A percentile compares a stretch with the other conserved stretches of the same genome.
These are phyloP conservation scores for Drosophila aldrichi DNA, from an alignment of 2,888 invertebrate genomes.

Conservation along the genomic window DNA sequence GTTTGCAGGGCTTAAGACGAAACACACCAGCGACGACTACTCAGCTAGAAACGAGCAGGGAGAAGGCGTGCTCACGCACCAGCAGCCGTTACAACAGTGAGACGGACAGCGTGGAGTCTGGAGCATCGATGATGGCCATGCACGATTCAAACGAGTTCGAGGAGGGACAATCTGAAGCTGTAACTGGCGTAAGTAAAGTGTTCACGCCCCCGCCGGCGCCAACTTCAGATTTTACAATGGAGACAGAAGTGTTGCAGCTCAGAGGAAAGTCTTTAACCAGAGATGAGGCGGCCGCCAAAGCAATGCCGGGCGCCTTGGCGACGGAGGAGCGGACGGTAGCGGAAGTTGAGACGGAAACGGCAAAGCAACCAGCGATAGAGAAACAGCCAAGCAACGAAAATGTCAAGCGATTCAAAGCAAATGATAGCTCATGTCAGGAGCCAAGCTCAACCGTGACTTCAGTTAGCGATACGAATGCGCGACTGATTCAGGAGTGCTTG, in stretches of 20 bases:
- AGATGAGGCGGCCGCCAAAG: background rate
- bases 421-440: background rate
- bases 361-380: background rate
- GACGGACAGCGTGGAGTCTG: slow-evolving; percentile 59
- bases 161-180: slow-evolving; percentile 34
- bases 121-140: slow-evolving; percentile 62
- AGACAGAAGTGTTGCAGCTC: slow-evolving; percentile 53
- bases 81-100: slow-evolving; percentile 40
- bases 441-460: background rate
- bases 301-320: slow-evolving; percentile 1
- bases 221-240: slow-evolving; percentile 50
- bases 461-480: slow-evolving; percentile 3
- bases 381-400: background rate
- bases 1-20: slow-evolving; percentile 51
- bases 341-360: background rate
- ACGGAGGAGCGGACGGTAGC: slow-evolving; percentile 4
- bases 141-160: slow-evolving; percentile 51
- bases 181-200: slow-evolving; percentile 52
- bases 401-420: background rate
- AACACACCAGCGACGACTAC: background rate
- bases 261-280: background rate
- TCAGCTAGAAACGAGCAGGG: background rate
- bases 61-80: slow-evolving; percentile 4
- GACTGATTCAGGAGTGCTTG: slow-evolving; percentile 57
- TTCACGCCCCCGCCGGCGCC: slow-evolving; percentile 42